Percentiles rank a stretch among this genome's conserved stretches.
Conservation (phyloP, 2,888 invertebrate genomes). For the Tipula confusa region DNA sequence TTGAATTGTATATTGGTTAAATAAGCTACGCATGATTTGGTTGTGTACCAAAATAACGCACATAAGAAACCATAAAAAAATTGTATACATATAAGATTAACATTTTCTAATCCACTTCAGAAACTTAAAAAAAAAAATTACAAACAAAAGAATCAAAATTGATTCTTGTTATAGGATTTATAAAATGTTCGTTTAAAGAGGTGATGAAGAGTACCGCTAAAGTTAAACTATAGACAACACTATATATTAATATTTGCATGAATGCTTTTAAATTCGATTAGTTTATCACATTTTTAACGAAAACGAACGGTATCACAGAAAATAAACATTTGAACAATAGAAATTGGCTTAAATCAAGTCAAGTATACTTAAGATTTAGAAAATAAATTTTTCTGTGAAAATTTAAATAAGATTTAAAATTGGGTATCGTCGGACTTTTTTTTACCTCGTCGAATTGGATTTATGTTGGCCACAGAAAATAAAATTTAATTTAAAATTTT, state of each 20-base stretch:
- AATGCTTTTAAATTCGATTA: not conserved
- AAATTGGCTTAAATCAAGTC: not conserved
- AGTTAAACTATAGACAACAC: not conserved
- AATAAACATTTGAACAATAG: not conserved
- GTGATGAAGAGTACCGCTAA: not conserved
- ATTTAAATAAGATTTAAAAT: not conserved
- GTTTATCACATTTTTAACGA: not conserved
- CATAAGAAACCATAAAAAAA: not conserved
- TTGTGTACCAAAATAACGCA: not conserved
- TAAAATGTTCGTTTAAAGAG: not conserved
- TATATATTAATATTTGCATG: not conserved
- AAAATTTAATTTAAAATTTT: conserved; percentile 15
- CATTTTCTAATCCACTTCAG: not conserved
- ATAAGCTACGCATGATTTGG: not conserved
- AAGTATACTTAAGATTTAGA: not conserved
- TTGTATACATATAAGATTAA: not conserved
- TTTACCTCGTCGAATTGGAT: not conserved
- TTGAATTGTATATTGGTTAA: not conserved
- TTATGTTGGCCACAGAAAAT: not conserved
- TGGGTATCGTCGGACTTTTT: not conserved
- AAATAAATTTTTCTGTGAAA: not conserved
- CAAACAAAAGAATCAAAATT: not conserved
- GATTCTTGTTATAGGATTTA: not conserved
- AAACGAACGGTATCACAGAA: not conserved
- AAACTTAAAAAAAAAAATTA: not conserved